Percentiles rank a stretch among this genome's conserved stretches.
These are phyloP conservation scores for Acanthosepion lycidas DNA, from an alignment of 2,888 invertebrate genomes.

Conservation along the genomic window DNA sequence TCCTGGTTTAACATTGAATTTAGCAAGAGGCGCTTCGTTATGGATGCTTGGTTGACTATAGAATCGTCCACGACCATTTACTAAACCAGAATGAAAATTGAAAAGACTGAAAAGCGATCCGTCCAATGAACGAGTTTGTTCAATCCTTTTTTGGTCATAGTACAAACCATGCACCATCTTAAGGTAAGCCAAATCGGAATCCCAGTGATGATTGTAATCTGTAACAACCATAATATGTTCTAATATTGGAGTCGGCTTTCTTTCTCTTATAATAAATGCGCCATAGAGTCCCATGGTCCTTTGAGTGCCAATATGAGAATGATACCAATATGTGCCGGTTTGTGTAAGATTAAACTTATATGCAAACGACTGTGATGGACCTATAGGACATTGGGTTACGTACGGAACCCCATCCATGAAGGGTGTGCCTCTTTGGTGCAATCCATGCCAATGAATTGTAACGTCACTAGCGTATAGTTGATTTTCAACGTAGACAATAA, in stretches of 20 bases:
- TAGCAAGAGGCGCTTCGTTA: conserved; percentile 56
- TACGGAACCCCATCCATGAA: conserved; percentile 66
- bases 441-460: conserved; percentile 61
- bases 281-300: conserved; percentile 67
- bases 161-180: conserved; percentile 58
- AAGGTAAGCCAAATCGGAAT: conserved; percentile 55
- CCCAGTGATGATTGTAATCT: conserved; percentile 63
- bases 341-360: conserved; percentile 63
- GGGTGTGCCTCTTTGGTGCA: conserved; percentile 55
- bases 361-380: conserved; percentile 63
- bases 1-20: conserved; percentile 53
- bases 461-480: conserved; percentile 54
- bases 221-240: conserved; percentile 60
- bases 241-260: conserved; percentile 42
- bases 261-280: conserved; percentile 63
- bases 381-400: conserved; percentile 69
- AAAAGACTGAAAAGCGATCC: conserved; percentile 55
- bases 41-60: conserved; percentile 50
- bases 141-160: conserved; percentile 52
- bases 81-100: conserved; percentile 57
- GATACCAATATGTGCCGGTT: conserved; percentile 60
- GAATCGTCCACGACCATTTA: conserved; percentile 63
- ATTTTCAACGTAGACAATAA: conserved; percentile 55
- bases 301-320: conserved; percentile 61
- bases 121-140: conserved; percentile 52